Evolutionary conservation across 23 tunicate species (phyloP), one percentile per base, ranked within the genome.

Genomic region (Styela clava): DNA sequence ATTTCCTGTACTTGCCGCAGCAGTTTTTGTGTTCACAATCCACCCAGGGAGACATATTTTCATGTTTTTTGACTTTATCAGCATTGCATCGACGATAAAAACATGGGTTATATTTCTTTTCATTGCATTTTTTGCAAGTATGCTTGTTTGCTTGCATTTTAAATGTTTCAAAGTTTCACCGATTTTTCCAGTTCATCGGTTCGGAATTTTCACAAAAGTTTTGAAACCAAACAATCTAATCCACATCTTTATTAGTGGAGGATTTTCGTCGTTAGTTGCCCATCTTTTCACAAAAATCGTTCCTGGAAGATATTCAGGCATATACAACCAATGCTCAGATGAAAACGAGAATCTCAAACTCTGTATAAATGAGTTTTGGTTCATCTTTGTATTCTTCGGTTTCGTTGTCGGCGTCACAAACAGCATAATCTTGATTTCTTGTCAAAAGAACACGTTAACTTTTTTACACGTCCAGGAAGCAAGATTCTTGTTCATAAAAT

Each of bases 361-460:
- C 22, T 67, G 87, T 62, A 67, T 88, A 16, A 88, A 88, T 74
- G 94, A 88, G 73, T 69, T 78, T n/a, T 88, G 86, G 77, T 72
- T 83, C 26, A 62, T 88, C 23, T 74, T 88, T 24, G 27, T 83
- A 16, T 64, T 84, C 24, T 88, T 88, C 64, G 84, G 88, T 23
- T 71, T 78, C 1, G 24, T 68, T 32, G 69, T 84, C 30, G 94
- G 94, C 16, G 69, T 73, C 29, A 67, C 36, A 3, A 62, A 84
- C 65, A 69, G 63, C 33, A 63, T 84, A 18, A n/a, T 31, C 29
- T 52, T 31, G 3, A 37, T 74, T 61, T 34, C 44, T 2, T 61
- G 64, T 61, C 81, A 73, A 21, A 36, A 33, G 26, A 77, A 84
- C 32, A 36, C 64, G 5, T 29, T 88, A 32, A 25, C 34, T 18